Conservation (phyloP, 2,888 invertebrate genomes). For the Diarsia brunnea region DNA sequence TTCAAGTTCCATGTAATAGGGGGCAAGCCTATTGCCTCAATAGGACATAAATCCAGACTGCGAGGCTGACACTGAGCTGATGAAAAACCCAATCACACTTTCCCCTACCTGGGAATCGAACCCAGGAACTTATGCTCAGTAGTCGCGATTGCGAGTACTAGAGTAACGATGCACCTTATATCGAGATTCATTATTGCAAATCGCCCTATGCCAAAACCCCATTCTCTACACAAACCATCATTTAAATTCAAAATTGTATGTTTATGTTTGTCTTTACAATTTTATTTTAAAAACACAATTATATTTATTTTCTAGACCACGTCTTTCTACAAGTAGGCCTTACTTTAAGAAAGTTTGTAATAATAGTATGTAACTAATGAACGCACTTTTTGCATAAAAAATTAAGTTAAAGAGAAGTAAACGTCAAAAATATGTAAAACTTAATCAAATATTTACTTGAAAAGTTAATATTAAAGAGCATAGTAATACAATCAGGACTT, state of each 20-base stretch:
- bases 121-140: too few species aligned
- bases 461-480: slow-evolving; percentile 10
- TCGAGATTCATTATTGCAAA: neutral
- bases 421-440: slow-evolving; percentile 29
- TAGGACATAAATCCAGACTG: too few species aligned
- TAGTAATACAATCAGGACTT: slow-evolving; percentile 1
- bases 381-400: slow-evolving; percentile 1
- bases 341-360: slow-evolving; percentile 2
- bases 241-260: neutral
- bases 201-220: neutral
- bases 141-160: too few species aligned
- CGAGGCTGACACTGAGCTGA: too few species aligned
- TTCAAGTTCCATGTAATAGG: too few species aligned
- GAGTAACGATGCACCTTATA: neutral
- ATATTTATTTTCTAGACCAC: neutral
- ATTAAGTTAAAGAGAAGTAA: neutral
- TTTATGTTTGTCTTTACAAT: neutral
- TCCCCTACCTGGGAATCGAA: too few species aligned
- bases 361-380: slow-evolving; percentile 10
- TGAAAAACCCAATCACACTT: too few species aligned
- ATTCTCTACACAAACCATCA: neutral
- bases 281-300: neutral
- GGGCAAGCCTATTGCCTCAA: too few species aligned
- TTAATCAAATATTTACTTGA: neutral
- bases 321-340: too few species aligned